Conservation (phyloP, 2,797 vertebrate genomes). For the Pantherophis alleghaniensis region DNA sequence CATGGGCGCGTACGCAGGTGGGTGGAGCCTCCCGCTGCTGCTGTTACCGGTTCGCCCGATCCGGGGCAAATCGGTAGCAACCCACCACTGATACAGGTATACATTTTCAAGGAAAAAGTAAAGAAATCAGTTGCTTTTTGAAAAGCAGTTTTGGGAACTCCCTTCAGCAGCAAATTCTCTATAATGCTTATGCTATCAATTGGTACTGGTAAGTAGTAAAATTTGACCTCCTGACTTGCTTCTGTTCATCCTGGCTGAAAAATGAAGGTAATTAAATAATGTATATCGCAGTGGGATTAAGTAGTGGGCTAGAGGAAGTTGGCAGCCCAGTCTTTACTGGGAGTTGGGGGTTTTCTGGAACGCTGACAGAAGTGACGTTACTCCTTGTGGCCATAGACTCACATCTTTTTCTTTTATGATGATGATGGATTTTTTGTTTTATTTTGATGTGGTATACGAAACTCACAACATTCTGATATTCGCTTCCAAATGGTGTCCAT, state of each 20-base stretch:
- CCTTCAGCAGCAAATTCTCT: not conserved
- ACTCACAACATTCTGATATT: not conserved
- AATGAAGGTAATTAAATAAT: not conserved
- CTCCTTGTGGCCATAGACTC: not conserved
- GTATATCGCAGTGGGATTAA: not conserved
- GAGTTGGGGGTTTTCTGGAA: too few species aligned
- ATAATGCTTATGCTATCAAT: not conserved
- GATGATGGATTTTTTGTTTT: not conserved
- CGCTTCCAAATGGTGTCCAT: not conserved
- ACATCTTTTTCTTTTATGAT: not conserved
- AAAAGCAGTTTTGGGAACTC: not conserved
- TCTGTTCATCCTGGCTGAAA: conserved; percentile 4
- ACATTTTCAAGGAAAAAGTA: not conserved
- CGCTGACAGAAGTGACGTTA: too few species aligned
- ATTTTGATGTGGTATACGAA: not conserved
- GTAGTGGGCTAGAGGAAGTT: rapidly evolving
- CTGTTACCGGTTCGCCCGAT: too few species aligned
- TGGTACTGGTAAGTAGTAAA: not conserved
- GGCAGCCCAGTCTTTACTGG: too few species aligned
- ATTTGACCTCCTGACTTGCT: not conserved
- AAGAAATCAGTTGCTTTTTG: not conserved
- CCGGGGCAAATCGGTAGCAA: too few species aligned
- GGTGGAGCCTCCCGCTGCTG: too few species aligned
- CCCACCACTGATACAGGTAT: too few species aligned
- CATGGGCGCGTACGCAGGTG: too few species aligned